Conservation (phyloP, 2,888 invertebrate genomes). For the Hypomecis atomaria region DNA sequence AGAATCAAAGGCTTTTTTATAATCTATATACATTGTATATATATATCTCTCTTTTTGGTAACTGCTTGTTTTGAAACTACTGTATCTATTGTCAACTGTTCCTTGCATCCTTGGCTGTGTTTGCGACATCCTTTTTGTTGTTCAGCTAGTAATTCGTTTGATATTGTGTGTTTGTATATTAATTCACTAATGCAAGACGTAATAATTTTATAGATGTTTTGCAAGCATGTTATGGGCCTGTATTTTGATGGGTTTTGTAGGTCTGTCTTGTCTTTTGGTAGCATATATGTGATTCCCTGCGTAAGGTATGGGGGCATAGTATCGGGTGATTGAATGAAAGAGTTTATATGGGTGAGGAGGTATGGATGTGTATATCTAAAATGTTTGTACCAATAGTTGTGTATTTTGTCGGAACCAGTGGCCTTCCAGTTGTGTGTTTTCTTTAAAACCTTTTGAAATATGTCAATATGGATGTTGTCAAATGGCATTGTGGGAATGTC, state of each 20-base stretch:
- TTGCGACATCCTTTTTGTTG: not conserved
- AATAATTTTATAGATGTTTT: not conserved
- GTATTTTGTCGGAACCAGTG: too few species aligned
- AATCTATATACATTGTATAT: too few species aligned
- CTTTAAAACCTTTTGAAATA: not conserved
- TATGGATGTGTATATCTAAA: not conserved
- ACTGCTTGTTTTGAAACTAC: too few species aligned
- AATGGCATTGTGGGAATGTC: not conserved
- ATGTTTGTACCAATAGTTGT: conserved; percentile 2
- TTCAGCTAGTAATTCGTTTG: not conserved
- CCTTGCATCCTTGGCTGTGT: not conserved
- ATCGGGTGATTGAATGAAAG: not conserved
- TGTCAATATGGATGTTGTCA: too few species aligned
- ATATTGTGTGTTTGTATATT: not conserved
- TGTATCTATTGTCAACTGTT: too few species aligned
- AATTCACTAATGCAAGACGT: not conserved
- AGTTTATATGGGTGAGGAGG: not conserved
- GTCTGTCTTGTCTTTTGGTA: conserved; percentile 3
- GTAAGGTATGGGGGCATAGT: not conserved
- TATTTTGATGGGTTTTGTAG: not conserved
- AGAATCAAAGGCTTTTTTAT: not conserved
- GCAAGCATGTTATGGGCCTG: not conserved
- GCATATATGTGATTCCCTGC: not conserved
- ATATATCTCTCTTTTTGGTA: too few species aligned
- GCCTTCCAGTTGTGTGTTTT: conserved; percentile 6